Percentiles rank a stretch among this genome's conserved stretches.
phyloP scores from a whole-genome alignment of 2,113 vertebrate species.

The Apteryx mantelli region DNA sequence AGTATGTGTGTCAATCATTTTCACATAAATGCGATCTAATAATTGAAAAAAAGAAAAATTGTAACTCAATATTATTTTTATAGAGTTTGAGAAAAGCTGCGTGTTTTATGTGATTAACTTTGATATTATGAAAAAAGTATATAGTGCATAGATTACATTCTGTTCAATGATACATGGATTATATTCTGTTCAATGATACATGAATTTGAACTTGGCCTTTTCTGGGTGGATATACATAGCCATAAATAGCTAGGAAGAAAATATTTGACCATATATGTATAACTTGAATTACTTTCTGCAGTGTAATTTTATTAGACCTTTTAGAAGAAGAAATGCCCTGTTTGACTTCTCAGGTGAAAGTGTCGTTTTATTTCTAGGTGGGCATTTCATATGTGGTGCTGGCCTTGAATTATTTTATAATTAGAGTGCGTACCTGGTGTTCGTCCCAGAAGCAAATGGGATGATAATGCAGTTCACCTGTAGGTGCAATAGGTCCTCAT shows the following conservation, averaged over 20 bases:
- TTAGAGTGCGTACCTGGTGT: neutral
- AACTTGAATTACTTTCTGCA: neutral
- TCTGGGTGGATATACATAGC: neutral
- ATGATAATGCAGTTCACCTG: neutral
- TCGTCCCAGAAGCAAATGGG: neutral
- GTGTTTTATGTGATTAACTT: neutral
- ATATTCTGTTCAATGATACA: neutral
- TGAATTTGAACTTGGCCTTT: neutral
- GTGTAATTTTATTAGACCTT: neutral
- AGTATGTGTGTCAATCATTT: neutral
- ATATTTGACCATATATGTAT: neutral
- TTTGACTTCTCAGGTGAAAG: neutral
- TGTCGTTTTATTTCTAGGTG: neutral
- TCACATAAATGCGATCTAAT: neutral
- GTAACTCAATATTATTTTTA: neutral
- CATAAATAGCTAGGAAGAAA: neutral
- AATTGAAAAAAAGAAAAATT: neutral
- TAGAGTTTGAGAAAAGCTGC: neutral
- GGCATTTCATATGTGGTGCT: neutral
- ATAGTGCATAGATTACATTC: neutral
- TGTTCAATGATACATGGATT: neutral
- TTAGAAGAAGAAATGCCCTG: neutral
- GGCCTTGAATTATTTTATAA: slow-evolving; percentile 7
- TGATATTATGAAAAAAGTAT: neutral
- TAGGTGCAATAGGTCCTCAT: neutral